Evolutionary conservation across 2,888 invertebrate genomes (phyloP).

Genomic region (Portevinia maculata): DNA sequence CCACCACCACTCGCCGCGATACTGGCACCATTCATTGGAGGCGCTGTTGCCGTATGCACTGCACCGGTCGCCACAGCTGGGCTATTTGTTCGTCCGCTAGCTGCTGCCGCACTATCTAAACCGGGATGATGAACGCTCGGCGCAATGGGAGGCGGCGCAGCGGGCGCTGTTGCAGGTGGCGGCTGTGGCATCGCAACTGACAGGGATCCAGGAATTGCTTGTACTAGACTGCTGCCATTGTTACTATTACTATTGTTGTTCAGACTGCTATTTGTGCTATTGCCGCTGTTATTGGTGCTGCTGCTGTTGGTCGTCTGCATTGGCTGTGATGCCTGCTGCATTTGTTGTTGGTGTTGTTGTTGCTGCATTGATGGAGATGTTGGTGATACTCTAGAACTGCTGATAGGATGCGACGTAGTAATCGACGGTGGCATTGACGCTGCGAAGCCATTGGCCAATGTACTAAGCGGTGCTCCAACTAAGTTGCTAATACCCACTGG

Average conservation of each 20-base stretch:
- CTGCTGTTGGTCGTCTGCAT: constrained; percentile 76
- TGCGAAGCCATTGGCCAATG: constrained; percentile 78
- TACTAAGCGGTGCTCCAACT: constrained; percentile 78
- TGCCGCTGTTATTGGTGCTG: constrained; percentile 71
- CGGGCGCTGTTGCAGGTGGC: constrained; percentile 79
- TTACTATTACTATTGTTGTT: constrained; percentile 75
- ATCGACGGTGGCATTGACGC: constrained; percentile 77
- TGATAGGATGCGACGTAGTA: constrained; percentile 77
- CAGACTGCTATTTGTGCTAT: constrained; percentile 73
- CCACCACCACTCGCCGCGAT: constrained; percentile 77
- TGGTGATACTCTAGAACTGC: constrained; percentile 75
- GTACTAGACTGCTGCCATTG: constrained; percentile 81
- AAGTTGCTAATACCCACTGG: constrained; percentile 75
- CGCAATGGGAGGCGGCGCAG: constrained; percentile 82
- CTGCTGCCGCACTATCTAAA: constrained; percentile 79
- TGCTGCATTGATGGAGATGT: constrained; percentile 73
- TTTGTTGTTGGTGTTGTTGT: constrained; percentile 70
- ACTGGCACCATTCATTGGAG: constrained; percentile 78
- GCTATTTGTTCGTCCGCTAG: constrained; percentile 84
- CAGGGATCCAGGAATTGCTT: constrained; percentile 83
- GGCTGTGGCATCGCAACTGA: constrained; percentile 77
- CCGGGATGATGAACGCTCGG: constrained; percentile 72
- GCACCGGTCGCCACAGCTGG: constrained; percentile 77
- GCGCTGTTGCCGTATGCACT: constrained; percentile 76
- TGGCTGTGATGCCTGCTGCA: constrained; percentile 76